Evolutionary conservation across 2,797 vertebrate genomes (phyloP).

Genomic region (Enteromius argenteus): DNA sequence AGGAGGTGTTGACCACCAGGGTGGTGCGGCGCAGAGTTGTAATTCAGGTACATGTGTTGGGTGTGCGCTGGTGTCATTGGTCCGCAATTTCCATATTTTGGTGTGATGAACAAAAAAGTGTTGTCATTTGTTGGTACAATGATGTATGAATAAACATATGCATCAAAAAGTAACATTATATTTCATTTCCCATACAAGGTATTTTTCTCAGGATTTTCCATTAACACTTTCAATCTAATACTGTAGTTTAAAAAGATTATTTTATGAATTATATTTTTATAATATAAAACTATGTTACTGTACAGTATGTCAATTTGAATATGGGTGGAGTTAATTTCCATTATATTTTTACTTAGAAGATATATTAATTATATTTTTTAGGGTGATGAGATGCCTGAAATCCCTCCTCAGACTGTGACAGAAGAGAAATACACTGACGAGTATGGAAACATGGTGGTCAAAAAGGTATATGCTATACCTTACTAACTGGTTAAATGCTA

Average conservation of each 20-base stretch:
- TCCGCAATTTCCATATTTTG: not conserved
- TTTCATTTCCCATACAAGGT: not conserved
- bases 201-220: not conserved
- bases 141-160: not conserved
- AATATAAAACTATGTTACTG: not conserved
- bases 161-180: not conserved
- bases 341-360: not conserved
- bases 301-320: not conserved
- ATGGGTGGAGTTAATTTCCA: not conserved
- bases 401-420: constrained; percentile 88
- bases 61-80: constrained; percentile 26
- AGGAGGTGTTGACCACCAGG: constrained; percentile 94
- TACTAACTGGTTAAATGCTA: not conserved
- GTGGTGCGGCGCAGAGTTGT: constrained; percentile 94
- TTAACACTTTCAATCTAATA: not conserved
- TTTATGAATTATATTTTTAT: not conserved
- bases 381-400: constrained; percentile 90
- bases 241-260: not conserved
- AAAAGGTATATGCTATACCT: constrained; percentile 83
- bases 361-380: constrained; percentile 61
- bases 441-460: constrained; percentile 91
- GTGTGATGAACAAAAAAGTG: not conserved
- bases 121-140: not conserved
- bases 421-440: constrained; percentile 94
- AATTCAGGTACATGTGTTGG: constrained; percentile 83